Conservation (phyloP, 2,888 invertebrate genomes). For the Ptilodon capucinus region DNA sequence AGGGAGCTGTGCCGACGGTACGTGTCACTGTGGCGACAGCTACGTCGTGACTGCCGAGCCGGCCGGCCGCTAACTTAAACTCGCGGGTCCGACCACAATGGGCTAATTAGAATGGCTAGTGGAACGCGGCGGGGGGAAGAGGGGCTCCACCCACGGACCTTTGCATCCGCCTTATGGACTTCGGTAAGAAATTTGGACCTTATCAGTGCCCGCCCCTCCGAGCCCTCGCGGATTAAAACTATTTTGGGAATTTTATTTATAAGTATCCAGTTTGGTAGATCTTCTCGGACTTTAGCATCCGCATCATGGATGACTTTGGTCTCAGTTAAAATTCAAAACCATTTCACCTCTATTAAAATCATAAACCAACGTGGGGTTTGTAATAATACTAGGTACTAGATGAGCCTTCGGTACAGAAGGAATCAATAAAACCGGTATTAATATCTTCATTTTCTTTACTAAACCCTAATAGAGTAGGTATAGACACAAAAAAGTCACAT, state of each 20-base stretch:
- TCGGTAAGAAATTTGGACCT: conserved; percentile 60
- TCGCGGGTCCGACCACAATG: conserved; percentile 67
- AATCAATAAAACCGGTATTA: no score
- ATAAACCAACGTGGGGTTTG: no score
- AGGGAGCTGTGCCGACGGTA: conserved; percentile 34
- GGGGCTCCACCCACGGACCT: conserved; percentile 76
- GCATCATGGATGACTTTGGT: no score
- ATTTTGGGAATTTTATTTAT: neutral
- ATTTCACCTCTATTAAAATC: no score
- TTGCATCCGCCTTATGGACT: conserved; percentile 75
- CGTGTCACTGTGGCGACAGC: conserved; percentile 58
- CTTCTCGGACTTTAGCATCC: no score
- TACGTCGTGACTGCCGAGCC: conserved; percentile 71
- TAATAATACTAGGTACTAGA: no score
- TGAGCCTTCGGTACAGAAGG: no score
- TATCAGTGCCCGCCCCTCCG: conserved; percentile 46
- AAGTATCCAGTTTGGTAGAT: neutral
- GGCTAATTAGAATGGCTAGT: conserved; percentile 80
- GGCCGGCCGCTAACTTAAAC: conserved; percentile 69
- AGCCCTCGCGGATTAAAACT: conserved; percentile 7
- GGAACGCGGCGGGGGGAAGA: conserved; percentile 58
- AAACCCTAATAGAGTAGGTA: no score
- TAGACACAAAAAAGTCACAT: no score
- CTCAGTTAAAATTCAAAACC: no score
- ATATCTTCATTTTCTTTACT: no score